Evolutionary conservation across 1,140 invertebrate genomes (phyloP), one percentile per base, ranked within the genome.

Genomic region (Aphidius ervi): DNA sequence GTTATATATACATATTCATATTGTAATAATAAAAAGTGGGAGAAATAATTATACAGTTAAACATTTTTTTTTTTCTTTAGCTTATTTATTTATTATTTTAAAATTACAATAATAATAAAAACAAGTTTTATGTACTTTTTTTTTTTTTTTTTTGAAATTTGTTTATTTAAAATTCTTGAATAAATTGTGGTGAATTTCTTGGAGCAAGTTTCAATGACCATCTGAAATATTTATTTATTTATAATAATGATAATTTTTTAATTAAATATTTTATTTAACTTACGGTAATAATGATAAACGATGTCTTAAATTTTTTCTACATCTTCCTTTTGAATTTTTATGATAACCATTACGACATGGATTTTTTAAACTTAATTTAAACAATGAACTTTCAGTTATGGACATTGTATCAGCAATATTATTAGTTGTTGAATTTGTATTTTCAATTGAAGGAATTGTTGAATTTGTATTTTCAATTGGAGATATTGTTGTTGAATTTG

Each of bases 261-360:
- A 56, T 56, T 45, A 39, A 40, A 10, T 16, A 31, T 31, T 3
- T 31, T 3, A 31, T 41, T 7, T 31, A 57, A 71, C 65, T 69
- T 61, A 74, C 66, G 70, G 70, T 43, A 73, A 50, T 41, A 71
- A 54, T 10, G 67, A 66, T 23, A 70, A 31, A 50, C 62, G 62
- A 45, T 65, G 61, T 23, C 70, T 62, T n/a, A 50, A 40, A 46
- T 37, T 45, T 39, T 52, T 50, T 54, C 46, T 59, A 45, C 70
- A 74, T 41, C 67, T 65, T 37, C 70, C 67, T 52, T 62, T 63
- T 10, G 57, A 57, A 37, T 61, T 59, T 8, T 23, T 9, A 40
- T 9, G 5, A 23, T 61, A 66, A 23, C 65, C 64, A 23, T 47
- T 9, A 0, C 48, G 63, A 58, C 63, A 67, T 23, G 46, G 40